Evolutionary conservation across 2,888 invertebrate genomes (phyloP).

Genomic region (Zygogramma bicolorata): DNA sequence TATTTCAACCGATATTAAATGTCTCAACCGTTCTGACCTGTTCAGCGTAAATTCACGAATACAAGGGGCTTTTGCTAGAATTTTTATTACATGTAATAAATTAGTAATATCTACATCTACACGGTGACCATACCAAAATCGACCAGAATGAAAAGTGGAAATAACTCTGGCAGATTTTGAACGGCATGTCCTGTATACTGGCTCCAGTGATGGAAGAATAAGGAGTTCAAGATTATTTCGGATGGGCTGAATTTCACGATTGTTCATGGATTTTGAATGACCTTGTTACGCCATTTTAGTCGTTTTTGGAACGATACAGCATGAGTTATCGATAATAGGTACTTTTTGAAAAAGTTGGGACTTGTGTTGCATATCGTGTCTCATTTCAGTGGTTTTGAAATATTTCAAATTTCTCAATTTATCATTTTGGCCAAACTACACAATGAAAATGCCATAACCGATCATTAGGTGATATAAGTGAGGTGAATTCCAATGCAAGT

Average conservation of each 20-base stretch:
- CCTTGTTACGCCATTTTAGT: background rate
- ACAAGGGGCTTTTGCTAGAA: slow-evolving; percentile 44
- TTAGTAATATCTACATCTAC: slow-evolving; percentile 56
- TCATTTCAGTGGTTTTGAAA: no score
- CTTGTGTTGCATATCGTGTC: no score
- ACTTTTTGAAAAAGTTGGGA: no score
- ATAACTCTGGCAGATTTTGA: slow-evolving; percentile 14
- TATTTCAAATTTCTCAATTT: no score
- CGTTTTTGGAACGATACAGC: no score
- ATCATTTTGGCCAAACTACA: no score
- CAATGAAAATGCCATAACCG: no score
- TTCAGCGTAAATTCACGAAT: slow-evolving; percentile 41
- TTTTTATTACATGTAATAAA: slow-evolving; percentile 51
- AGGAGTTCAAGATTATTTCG: background rate
- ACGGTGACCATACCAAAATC: slow-evolving; percentile 29
- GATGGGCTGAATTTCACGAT: background rate
- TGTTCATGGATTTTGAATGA: background rate
- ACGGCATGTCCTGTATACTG: slow-evolving; percentile 23
- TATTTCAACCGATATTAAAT: no score
- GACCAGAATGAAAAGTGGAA: slow-evolving; percentile 7
- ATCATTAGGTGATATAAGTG: no score
- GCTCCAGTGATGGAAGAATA: slow-evolving; percentile 10
- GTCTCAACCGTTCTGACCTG: slow-evolving; percentile 36
- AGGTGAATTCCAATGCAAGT: no score
- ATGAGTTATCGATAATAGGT: no score